Percentiles rank a stretch among this genome's conserved stretches.
Conservation (phyloP, 92 coral and sea anemone genomes). For the Porites lobata region DNA sequence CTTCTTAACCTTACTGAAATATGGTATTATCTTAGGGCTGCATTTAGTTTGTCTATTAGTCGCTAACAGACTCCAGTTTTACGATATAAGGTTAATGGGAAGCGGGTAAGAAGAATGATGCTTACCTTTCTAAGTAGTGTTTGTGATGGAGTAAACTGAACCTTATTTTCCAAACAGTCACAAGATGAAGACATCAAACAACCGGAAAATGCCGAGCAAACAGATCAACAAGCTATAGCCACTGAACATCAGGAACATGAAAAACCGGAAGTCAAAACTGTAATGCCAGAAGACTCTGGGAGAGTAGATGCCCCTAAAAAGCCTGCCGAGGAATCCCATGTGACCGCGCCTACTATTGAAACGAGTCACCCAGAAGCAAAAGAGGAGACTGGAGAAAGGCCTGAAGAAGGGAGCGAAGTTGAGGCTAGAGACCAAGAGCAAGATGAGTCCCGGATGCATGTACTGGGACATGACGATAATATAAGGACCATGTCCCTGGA, state of each 20-base stretch:
- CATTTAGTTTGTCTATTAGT: too few species aligned
- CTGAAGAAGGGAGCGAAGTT: constrained; percentile 34
- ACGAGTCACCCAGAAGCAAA: constrained; percentile 22
- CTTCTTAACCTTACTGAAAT: too few species aligned
- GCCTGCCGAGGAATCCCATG: constrained; percentile 10
- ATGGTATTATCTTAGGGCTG: too few species aligned
- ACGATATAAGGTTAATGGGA: too few species aligned
- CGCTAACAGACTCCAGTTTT: too few species aligned
- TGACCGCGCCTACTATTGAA: constrained; percentile 9
- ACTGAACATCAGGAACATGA: constrained; percentile 9
- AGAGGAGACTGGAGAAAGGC: constrained; percentile 55
- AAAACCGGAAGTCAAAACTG: background rate
- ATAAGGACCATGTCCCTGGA: constrained; percentile 80
- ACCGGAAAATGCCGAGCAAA: constrained; percentile 13
- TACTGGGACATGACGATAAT: constrained; percentile 95
- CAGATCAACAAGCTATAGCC: background rate
- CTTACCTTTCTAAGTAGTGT: background rate
- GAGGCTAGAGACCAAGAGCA: constrained; percentile 54
- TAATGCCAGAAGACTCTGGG: background rate
- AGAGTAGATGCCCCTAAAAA: constrained; percentile 14
- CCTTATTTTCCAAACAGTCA: background rate
- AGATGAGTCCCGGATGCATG: constrained; percentile 87
- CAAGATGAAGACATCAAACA: constrained; percentile 22
- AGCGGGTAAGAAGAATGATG: too few species aligned
- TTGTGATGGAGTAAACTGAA: background rate